phyloP scores from a whole-genome alignment of 2,888 invertebrate genomes.

The Ochlodes sylvanus region DNA sequence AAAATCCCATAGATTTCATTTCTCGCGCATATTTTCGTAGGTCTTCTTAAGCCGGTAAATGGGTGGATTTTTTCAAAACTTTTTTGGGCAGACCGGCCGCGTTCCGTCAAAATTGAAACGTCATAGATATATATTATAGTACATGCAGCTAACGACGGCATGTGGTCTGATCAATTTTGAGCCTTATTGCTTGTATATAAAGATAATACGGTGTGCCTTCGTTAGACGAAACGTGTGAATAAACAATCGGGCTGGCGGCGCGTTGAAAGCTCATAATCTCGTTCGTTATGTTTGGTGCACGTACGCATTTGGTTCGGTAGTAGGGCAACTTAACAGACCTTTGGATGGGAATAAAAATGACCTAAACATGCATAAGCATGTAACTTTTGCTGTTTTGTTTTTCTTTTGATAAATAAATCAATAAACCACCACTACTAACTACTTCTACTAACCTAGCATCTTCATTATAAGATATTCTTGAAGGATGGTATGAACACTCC shows the following conservation, averaged over 20 bases:
- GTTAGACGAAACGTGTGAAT: constrained; percentile 47
- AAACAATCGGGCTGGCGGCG: constrained; percentile 55
- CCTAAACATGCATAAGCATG: no score
- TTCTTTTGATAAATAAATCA: no score
- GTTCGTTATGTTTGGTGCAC: constrained; percentile 67
- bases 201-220: not conserved
- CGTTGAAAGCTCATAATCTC: constrained; percentile 72
- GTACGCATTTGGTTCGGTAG: constrained; percentile 52
- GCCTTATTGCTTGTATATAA: constrained; percentile 3
- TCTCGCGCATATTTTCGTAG: constrained; percentile 41
- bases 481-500: no score
- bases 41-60: constrained; percentile 54
- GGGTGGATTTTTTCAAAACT: constrained; percentile 47
- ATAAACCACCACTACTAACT: no score
- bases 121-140: constrained; percentile 56
- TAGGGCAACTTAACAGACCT: not conserved
- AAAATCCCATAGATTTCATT: constrained; percentile 33
- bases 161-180: not conserved
- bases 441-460: no score
- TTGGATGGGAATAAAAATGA: no score
- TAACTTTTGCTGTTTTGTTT: no score
- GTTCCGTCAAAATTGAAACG: constrained; percentile 72
- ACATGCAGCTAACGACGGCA: not conserved
- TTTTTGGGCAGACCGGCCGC: constrained; percentile 48
- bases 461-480: no score